Evolutionary conservation across 1,140 invertebrate genomes (phyloP).

Genomic region (Holotrichia oblita): DNA sequence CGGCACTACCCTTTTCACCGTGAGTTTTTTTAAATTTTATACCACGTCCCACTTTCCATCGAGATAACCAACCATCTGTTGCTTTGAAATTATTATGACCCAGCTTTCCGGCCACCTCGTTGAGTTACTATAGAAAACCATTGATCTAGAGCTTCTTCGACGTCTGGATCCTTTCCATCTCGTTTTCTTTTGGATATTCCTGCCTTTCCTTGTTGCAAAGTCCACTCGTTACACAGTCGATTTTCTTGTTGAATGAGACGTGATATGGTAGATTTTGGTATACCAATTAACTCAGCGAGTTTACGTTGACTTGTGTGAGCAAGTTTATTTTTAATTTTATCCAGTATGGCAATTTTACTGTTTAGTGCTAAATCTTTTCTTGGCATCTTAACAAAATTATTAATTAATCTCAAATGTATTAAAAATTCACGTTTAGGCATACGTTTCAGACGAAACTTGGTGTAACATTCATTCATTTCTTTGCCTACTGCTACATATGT

Average conservation of each 20-base stretch:
- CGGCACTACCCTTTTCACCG: background rate
- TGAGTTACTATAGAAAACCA: slow-evolving; percentile 40
- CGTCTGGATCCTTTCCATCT: slow-evolving; percentile 43
- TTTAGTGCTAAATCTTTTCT: slow-evolving; percentile 11
- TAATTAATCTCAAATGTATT: slow-evolving; percentile 11
- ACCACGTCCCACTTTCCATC: slow-evolving; percentile 25
- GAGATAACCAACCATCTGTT: slow-evolving; percentile 35
- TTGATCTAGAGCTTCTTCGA: slow-evolving; percentile 44
- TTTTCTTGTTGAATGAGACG: slow-evolving; percentile 37
- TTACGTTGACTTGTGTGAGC: background rate
- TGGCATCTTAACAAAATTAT: slow-evolving; percentile 12
- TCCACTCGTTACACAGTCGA: slow-evolving; percentile 33
- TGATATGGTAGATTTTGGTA: slow-evolving; percentile 26
- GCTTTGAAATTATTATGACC: slow-evolving; percentile 21
- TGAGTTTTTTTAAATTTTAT: slow-evolving; percentile 27
- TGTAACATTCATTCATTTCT: background rate
- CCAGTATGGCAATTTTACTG: slow-evolving; percentile 25
- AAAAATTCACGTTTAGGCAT: background rate
- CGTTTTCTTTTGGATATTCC: slow-evolving; percentile 42
- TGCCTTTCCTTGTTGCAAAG: slow-evolving; percentile 26
- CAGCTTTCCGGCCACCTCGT: slow-evolving; percentile 19
- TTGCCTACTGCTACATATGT: background rate
- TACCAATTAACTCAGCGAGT: slow-evolving; percentile 29
- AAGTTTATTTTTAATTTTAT: slow-evolving; percentile 36
- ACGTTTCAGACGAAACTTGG: background rate